Base-by-base conservation (phyloP, 2,888 invertebrate genomes). In the Ochropleura leucogaster region DNA sequence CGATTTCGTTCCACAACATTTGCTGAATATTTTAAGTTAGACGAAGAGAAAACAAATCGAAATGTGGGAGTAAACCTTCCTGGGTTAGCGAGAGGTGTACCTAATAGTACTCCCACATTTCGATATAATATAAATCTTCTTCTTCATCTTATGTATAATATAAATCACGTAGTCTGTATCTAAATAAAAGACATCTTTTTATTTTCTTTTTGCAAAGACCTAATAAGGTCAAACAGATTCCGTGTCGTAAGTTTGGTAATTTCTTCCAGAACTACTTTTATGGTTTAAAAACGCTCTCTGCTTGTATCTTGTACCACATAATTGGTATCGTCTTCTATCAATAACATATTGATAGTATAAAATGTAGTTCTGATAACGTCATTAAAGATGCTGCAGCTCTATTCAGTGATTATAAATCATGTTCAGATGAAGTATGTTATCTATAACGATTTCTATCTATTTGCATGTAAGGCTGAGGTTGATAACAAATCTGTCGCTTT, bases 321-420 rank as follows among this genome's bases (percentile, higher is more conserved):
- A 79, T 85, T 80, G 63, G 73, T 87, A 85, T 83, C 83, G 46
- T 79, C 68, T 77, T 74, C 85, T 77, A 88, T 88, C 88, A 89
- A 88, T 88, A 86, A 87, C 76, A 79, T 75, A 76, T 62, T 67
- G 81, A 81, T 87, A 87, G 74, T 70, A 75, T 87, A 87, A 87
- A 89, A 85, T 86, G 84, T 68, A 84, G 72, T 70, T 66, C 73
- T 80, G 87, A 88, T 88, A 87, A 85, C 82, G 77, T 87, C 85
- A 82, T 85, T 86, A 85, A 72, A 66, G 74, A 85, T 80, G 82
- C 78, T 72, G 74, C 81, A 66, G 83, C 82, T 79, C 69, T 72
- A 75, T 70, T 71, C 73, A 64, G 59, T n/a, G 81, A 79, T 84
- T 81, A 83, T 80, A 76, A 83, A 85, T 85, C 79, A 79, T 80